These are phyloP conservation scores for Polyergus mexicanus DNA, from an alignment of 1,140 invertebrate genomes.

Conservation along the genomic window DNA sequence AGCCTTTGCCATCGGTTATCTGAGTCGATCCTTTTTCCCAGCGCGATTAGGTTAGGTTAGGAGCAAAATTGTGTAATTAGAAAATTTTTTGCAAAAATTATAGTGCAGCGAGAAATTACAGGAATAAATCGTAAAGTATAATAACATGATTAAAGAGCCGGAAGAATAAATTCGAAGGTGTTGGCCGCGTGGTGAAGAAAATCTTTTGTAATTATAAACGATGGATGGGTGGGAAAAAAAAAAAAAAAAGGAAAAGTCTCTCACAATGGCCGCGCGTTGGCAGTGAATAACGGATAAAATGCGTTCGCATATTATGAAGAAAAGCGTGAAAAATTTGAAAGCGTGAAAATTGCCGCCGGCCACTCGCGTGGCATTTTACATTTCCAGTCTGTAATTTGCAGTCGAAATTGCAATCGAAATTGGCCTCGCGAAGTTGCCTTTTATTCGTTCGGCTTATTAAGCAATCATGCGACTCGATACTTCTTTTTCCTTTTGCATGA, in stretches of 20 bases:
- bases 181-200: background rate
- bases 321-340: conserved; percentile 48
- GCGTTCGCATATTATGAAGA: background rate
- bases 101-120: background rate
- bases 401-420: conserved; percentile 25
- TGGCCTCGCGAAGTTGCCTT: conserved; percentile 15
- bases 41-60: background rate
- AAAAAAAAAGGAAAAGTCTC: background rate
- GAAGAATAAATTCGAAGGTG: background rate
- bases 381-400: conserved; percentile 31
- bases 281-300: background rate
- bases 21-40: background rate
- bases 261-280: background rate
- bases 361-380: conserved; percentile 24
- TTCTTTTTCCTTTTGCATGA: background rate
- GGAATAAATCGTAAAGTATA: background rate
- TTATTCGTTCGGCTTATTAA: conserved; percentile 41
- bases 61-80: conserved; percentile 11
- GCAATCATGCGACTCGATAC: conserved; percentile 30
- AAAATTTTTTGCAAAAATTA: conserved; percentile 25
- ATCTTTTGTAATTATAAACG: background rate
- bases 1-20: conserved; percentile 26
- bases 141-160: background rate
- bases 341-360: conserved; percentile 40
- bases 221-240: no score